Percentiles rank a stretch among this genome's conserved stretches.
phyloP scores from a whole-genome alignment of 1,140 invertebrate species.

The Orussus abietinus region DNA sequence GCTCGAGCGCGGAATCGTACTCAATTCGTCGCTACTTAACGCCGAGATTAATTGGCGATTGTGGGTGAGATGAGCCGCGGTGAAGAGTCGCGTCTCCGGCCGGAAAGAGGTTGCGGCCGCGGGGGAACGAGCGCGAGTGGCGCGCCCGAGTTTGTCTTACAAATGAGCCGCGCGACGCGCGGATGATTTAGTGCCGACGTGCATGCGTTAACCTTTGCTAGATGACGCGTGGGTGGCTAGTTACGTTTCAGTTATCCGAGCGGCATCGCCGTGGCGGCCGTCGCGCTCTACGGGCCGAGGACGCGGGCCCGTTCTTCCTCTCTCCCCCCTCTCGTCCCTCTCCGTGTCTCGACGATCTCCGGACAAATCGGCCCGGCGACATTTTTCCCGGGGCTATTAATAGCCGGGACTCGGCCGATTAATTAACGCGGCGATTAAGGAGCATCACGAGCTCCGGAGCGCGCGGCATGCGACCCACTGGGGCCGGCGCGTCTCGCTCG shows the following conservation, averaged over 20 bases:
- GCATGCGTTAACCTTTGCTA: slow-evolving; percentile 34
- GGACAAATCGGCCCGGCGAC: too few relatives aligned
- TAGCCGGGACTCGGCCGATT: too few relatives aligned
- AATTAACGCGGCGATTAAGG: too few relatives aligned
- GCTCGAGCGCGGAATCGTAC: slow-evolving; percentile 22
- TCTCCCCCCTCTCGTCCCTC: too few relatives aligned
- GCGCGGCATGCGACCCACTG: too few relatives aligned
- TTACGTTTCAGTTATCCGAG: slow-evolving; percentile 39
- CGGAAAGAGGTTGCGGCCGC: background rate
- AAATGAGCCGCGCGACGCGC: slow-evolving; percentile 50
- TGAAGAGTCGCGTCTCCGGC: slow-evolving; percentile 20
- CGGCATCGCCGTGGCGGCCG: too few relatives aligned
- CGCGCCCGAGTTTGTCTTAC: slow-evolving; percentile 45
- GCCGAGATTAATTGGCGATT: slow-evolving; percentile 43
- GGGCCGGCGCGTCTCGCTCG: too few relatives aligned
- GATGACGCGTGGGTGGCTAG: slow-evolving; percentile 34
- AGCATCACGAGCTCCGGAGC: too few relatives aligned
- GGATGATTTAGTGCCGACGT: slow-evolving; percentile 45
- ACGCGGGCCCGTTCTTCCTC: too few relatives aligned
- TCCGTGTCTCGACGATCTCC: too few relatives aligned
- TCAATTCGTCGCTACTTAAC: slow-evolving; percentile 30
- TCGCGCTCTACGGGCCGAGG: too few relatives aligned
- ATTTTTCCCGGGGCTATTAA: too few relatives aligned
- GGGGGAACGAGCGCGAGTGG: slow-evolving; percentile 3
- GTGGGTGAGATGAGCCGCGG: slow-evolving; percentile 39